Conservation (phyloP, 2,113 vertebrate species). For the Rana temporaria region DNA sequence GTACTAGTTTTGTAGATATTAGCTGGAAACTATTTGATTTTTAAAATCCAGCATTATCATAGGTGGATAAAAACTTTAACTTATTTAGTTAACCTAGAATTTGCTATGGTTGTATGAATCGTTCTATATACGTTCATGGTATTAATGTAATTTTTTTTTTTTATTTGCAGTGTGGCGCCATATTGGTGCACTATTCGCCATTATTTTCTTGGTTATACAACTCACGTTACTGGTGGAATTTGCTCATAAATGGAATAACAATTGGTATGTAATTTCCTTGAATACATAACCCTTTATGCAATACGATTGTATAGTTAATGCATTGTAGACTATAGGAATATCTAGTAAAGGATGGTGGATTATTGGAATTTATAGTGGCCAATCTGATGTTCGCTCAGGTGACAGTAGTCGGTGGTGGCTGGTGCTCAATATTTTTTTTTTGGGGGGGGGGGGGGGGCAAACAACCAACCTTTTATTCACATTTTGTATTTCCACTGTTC, state of each 20-base stretch:
- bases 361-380: background rate
- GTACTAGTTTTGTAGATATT: no score
- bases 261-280: slow-evolving; percentile 81
- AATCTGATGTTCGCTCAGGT: no score
- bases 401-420: no score
- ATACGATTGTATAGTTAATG: background rate
- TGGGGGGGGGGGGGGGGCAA: no score
- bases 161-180: slow-evolving; percentile 86
- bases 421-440: no score
- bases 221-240: slow-evolving; percentile 94
- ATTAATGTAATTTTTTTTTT: background rate
- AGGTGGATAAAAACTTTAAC: no score
- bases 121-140: no score
- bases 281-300: slow-evolving; percentile 8
- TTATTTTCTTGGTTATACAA: slow-evolving; percentile 90
- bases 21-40: no score
- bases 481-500: background rate
- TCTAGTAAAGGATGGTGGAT: background rate
- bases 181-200: slow-evolving; percentile 83
- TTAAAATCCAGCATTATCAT: no score
- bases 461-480: no score
- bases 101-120: no score
- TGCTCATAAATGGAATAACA: slow-evolving; percentile 98
- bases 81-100: no score
- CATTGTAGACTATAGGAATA: background rate